A percentile compares a stretch with the other conserved stretches of the same genome.
These are phyloP conservation scores for Andrena minutula DNA, from an alignment of 2,888 invertebrate species.

Conservation along the genomic window DNA sequence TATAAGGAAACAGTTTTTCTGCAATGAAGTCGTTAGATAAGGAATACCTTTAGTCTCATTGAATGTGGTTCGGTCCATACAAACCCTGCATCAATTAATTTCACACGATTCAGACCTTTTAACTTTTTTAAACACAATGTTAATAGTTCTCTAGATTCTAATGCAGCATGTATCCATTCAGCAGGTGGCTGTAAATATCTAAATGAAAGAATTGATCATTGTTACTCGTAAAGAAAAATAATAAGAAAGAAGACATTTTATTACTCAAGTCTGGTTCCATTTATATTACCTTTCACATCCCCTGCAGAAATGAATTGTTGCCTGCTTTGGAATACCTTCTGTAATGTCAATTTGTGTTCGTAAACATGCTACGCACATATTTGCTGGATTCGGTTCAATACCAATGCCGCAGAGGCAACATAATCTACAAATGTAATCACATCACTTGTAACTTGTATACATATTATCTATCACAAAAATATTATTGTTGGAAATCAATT, in stretches of 20 bases:
- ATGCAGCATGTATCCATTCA: slow-evolving; percentile 93
- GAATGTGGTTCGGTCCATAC: slow-evolving; percentile 99
- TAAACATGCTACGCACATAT: slow-evolving; percentile 98
- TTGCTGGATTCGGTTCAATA: slow-evolving; percentile 98
- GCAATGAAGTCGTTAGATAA: neutral
- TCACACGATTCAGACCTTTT: slow-evolving; percentile 95
- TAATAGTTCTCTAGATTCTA: slow-evolving; percentile 97
- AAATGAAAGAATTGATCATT: neutral
- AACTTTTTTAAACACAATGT: slow-evolving; percentile 96
- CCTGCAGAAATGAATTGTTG: slow-evolving; percentile 94
- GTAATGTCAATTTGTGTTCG: slow-evolving; percentile 97
- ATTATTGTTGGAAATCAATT: neutral
- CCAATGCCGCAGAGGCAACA: slow-evolving; percentile 97
- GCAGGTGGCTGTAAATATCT: slow-evolving; percentile 96
- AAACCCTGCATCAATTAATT: slow-evolving; percentile 97
- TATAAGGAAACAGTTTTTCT: neutral
- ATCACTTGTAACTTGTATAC: neutral
- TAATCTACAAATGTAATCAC: slow-evolving; percentile 79
- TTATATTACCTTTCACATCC: slow-evolving; percentile 93
- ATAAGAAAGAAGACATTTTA: neutral
- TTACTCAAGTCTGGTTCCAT: neutral
- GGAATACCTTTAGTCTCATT: slow-evolving; percentile 94
- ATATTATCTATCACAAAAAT: neutral
- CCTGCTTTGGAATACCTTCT: slow-evolving; percentile 98
- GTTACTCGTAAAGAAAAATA: neutral